A percentile compares a stretch with the other conserved stretches of the same genome.
These are phyloP conservation scores for Peromyscus maniculatus DNA, from an alignment of 2,113 vertebrate genomes.

Conservation along the genomic window DNA sequence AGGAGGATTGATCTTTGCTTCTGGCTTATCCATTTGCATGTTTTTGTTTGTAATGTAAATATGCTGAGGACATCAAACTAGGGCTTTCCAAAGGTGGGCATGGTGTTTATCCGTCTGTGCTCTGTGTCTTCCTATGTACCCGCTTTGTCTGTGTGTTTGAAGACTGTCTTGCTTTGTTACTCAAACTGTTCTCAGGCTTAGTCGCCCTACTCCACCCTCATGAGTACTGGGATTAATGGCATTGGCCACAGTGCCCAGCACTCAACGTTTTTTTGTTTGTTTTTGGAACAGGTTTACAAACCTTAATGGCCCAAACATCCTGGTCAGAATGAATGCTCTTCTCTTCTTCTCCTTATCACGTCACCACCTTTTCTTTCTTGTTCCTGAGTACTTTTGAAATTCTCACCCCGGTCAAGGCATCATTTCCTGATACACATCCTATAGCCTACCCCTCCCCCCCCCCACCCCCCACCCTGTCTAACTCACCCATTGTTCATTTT, in stretches of 20 bases:
- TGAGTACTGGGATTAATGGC: not conserved
- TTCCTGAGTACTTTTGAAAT: not conserved
- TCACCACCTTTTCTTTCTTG: not conserved
- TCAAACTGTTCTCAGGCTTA: not conserved
- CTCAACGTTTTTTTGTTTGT: not conserved
- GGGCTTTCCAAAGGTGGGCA: not conserved
- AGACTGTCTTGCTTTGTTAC: not conserved
- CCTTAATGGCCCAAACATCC: not conserved
- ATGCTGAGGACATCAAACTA: not conserved
- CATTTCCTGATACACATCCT: constrained; percentile 12
- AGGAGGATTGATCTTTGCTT: not conserved
- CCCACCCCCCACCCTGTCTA: not conserved
- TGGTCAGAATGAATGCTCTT: constrained; percentile 3
- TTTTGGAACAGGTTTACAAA: not conserved
- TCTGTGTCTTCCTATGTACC: not conserved
- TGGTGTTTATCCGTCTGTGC: not conserved
- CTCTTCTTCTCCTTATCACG: not conserved
- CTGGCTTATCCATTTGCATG: not conserved
- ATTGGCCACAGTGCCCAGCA: not conserved
- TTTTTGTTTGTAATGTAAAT: constrained; percentile 7
- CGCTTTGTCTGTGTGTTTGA: not conserved
- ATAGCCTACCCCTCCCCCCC: not conserved
- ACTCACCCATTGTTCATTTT: not conserved
- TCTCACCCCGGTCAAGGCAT: not conserved
- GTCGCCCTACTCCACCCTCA: not conserved